Evolutionary conservation across 2,888 invertebrate genomes (phyloP).

Genomic region (Tinea pellionella): DNA sequence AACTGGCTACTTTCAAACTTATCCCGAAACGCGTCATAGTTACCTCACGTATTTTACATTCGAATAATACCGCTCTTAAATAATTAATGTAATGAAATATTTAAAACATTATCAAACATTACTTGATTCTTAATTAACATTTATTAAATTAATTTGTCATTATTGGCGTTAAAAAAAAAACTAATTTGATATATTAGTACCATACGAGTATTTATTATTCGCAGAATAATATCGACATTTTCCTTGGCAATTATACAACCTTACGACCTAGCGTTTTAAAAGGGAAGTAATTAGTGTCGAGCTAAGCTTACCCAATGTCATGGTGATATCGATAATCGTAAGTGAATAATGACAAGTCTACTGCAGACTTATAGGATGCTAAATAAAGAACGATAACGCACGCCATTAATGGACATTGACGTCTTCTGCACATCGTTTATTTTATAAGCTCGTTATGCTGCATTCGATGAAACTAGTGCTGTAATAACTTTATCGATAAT

Average conservation of each 20-base stretch:
- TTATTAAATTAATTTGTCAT: neutral
- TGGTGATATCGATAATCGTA: neutral
- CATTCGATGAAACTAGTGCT: neutral
- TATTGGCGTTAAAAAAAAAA: neutral
- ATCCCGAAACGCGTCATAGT: too few species aligned
- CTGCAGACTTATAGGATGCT: neutral
- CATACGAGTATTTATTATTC: neutral
- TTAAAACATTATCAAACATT: neutral
- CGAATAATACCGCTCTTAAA: too few species aligned
- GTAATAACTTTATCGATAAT: neutral
- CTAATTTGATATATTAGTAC: neutral
- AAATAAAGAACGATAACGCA: conserved; percentile 51
- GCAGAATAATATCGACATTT: neutral
- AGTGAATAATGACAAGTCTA: neutral
- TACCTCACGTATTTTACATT: too few species aligned
- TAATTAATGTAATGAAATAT: too few species aligned
- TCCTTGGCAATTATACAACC: conserved; percentile 1
- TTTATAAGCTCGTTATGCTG: conserved; percentile 3
- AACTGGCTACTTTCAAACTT: too few species aligned
- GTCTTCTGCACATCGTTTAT: conserved; percentile 42
- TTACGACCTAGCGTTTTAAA: conserved; percentile 2
- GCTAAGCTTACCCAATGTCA: conserved; percentile 6
- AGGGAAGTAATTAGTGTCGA: conserved; percentile 9
- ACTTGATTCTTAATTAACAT: neutral
- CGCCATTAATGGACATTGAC: conserved; percentile 49